These are phyloP conservation scores for Drosophila villosipedis DNA, from an alignment of 2,888 invertebrate species.

Conservation along the genomic window DNA sequence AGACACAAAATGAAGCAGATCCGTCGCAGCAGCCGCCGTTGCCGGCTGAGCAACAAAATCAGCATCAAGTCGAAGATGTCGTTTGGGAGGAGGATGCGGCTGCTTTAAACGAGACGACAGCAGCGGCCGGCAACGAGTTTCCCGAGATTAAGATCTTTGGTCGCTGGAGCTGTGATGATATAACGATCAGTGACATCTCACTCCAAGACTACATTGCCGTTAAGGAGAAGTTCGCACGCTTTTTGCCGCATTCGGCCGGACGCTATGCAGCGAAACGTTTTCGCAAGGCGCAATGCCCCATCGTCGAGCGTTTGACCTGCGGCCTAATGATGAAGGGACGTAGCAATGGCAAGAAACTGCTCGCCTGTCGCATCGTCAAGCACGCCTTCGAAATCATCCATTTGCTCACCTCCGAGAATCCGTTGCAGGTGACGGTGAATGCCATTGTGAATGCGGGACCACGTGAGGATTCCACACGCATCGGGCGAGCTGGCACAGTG, in stretches of 20 bases:
- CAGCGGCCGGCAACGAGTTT: slow-evolving; percentile 87
- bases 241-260: slow-evolving; percentile 98
- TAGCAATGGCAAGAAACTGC: slow-evolving; percentile 99
- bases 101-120: background rate
- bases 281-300: slow-evolving; percentile 99
- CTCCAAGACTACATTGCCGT: slow-evolving; percentile 98
- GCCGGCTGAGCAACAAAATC: background rate
- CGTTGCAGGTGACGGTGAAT: slow-evolving; percentile 58
- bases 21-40: slow-evolving; percentile 6
- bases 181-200: slow-evolving; percentile 98
- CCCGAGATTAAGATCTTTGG: slow-evolving; percentile 99
- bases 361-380: slow-evolving; percentile 99
- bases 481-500: slow-evolving; percentile 99
- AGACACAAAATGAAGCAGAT: slow-evolving; percentile 13
- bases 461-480: slow-evolving; percentile 99
- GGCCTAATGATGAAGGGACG: slow-evolving; percentile 99
- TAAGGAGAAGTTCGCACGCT: slow-evolving; percentile 98
- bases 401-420: slow-evolving; percentile 58
- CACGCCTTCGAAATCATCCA: slow-evolving; percentile 94
- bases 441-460: slow-evolving; percentile 99
- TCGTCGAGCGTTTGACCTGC: slow-evolving; percentile 98
- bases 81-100: slow-evolving; percentile 42
- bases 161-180: slow-evolving; percentile 98
- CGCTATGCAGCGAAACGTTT: slow-evolving; percentile 99
- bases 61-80: slow-evolving; percentile 10